phyloP scores from a whole-genome alignment of 2,888 invertebrate species.

The Trypoxylon attenuatum region DNA sequence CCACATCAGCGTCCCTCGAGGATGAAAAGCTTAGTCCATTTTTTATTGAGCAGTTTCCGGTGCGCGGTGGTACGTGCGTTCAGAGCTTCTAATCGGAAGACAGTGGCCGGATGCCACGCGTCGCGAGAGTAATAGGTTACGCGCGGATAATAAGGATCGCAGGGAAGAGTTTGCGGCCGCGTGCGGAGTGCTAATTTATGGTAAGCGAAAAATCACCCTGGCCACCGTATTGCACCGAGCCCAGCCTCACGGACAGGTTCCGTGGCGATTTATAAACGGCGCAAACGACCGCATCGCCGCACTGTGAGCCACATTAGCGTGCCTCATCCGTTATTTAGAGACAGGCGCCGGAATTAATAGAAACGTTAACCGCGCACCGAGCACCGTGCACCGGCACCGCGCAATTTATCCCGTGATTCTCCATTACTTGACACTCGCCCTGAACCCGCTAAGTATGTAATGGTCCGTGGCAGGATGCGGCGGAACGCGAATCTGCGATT shows the following conservation, averaged over 20 bases:
- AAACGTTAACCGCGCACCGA: constrained; percentile 30
- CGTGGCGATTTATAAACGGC: constrained; percentile 26
- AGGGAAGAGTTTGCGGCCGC: constrained; percentile 2
- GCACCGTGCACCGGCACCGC: constrained; percentile 7
- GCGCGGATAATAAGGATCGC: background rate
- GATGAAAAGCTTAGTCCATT: no score
- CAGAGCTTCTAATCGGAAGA: no score
- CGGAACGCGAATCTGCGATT: constrained; percentile 20
- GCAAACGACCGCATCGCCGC: constrained; percentile 21
- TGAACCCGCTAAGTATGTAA: constrained; percentile 15
- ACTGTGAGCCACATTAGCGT: constrained; percentile 43
- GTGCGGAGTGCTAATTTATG: constrained; percentile 23
- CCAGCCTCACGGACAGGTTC: constrained; percentile 6
- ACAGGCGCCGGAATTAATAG: constrained; percentile 38
- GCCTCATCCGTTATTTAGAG: constrained; percentile 40
- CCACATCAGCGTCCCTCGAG: no score
- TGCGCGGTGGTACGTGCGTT: no score
- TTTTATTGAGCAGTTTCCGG: no score
- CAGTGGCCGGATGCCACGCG: no score
- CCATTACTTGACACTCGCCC: constrained; percentile 9
- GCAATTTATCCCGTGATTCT: constrained; percentile 21
- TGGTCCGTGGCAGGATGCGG: no score
- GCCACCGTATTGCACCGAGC: no score
- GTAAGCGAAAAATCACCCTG: constrained; percentile 16
- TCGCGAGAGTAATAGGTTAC: background rate